phyloP scores from a whole-genome alignment of 2,113 vertebrate species.

The Aplodontia rufa region DNA sequence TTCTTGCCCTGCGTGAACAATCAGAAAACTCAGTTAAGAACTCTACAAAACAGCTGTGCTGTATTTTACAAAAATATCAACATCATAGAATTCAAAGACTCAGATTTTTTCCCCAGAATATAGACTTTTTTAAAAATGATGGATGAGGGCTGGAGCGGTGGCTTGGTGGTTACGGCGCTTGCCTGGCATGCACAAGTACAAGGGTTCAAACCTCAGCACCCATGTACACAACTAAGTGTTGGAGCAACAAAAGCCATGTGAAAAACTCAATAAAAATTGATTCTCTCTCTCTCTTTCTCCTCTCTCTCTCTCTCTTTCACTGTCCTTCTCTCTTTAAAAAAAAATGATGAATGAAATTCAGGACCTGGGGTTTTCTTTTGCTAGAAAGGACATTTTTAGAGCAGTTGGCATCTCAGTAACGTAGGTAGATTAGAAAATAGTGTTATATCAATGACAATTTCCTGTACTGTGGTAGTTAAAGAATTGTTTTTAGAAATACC shows the following conservation, averaged over 20 bases:
- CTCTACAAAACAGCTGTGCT: not conserved
- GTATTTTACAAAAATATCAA: not conserved
- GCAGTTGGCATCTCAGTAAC: not conserved
- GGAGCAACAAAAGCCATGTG: too few relatives aligned
- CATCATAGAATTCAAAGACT: not conserved
- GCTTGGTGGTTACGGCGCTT: too few relatives aligned
- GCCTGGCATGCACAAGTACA: too few relatives aligned
- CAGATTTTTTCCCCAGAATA: not conserved
- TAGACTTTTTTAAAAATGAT: too few relatives aligned
- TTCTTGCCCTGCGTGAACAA: not conserved
- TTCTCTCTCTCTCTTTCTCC: too few relatives aligned
- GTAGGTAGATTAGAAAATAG: not conserved
- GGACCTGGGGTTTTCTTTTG: not conserved
- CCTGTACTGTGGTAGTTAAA: not conserved
- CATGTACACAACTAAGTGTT: too few relatives aligned
- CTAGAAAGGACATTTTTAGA: not conserved
- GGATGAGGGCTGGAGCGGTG: too few relatives aligned
- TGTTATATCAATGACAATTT: not conserved
- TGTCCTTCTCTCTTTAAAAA: too few relatives aligned
- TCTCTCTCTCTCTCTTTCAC: too few relatives aligned
- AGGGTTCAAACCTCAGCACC: too few relatives aligned
- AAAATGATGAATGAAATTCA: not conserved
- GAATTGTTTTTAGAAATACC: not conserved
- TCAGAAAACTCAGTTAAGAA: not conserved
- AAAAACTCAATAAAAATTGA: too few relatives aligned